Percentiles rank a stretch among this genome's conserved stretches.
These are phyloP conservation scores for Limenitis camilla DNA, from an alignment of 2,888 invertebrate species.

Conservation along the genomic window DNA sequence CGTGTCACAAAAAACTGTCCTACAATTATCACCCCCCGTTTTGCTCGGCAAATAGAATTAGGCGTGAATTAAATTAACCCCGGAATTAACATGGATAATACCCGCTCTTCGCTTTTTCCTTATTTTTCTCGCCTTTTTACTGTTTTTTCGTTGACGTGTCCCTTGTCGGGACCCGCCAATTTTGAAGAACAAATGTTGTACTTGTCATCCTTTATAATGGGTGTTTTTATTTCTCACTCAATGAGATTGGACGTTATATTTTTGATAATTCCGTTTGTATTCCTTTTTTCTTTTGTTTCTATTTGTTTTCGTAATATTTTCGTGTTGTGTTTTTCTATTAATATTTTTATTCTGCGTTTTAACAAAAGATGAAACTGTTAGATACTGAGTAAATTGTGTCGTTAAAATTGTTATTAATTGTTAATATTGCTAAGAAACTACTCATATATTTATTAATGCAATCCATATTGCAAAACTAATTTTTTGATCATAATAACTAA, in stretches of 20 bases:
- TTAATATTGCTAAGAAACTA: too few species aligned
- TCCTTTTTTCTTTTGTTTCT: background rate
- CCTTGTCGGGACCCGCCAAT: constrained; percentile 43
- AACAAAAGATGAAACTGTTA: too few species aligned
- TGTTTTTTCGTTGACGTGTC: constrained; percentile 47
- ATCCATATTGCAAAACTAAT: background rate
- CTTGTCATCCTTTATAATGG: constrained; percentile 28
- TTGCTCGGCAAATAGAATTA: constrained; percentile 72
- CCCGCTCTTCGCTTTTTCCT: constrained; percentile 57
- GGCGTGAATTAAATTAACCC: constrained; percentile 71
- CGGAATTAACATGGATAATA: constrained; percentile 73
- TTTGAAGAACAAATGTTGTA: constrained; percentile 34
- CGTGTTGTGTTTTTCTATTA: background rate
- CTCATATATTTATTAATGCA: background rate
- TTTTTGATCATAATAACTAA: background rate
- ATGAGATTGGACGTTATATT: constrained; percentile 11
- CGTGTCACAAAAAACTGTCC: constrained; percentile 55
- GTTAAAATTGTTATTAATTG: too few species aligned
- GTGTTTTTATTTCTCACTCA: constrained; percentile 34
- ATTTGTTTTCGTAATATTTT: background rate
- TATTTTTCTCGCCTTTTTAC: constrained; percentile 53
- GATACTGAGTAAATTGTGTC: too few species aligned
- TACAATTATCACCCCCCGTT: constrained; percentile 71
- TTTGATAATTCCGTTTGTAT: constrained; percentile 8
- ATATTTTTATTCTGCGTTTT: too few species aligned